Evolutionary conservation across 2,113 vertebrate species (phyloP).

Genomic region (Podarcis raffonei): DNA sequence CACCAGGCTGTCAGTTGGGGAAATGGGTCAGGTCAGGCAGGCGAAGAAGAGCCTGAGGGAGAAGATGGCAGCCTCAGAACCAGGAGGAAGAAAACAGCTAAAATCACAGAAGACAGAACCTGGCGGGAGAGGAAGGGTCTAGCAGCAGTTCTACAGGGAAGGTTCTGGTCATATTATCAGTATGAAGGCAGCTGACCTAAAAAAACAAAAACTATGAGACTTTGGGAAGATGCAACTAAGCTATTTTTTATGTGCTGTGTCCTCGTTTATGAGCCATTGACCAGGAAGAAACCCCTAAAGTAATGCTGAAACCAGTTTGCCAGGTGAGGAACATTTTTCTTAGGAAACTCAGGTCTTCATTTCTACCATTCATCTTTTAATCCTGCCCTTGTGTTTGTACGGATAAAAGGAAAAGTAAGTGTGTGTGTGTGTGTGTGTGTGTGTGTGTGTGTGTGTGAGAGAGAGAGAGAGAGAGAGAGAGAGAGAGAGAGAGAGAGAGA

Average conservation of each 20-base stretch:
- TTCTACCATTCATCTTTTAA: not conserved
- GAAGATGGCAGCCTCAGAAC: not conserved
- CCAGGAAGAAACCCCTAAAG: not conserved
- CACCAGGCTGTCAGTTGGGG: not conserved
- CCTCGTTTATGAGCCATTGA: not conserved
- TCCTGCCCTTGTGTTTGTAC: no score
- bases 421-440: no score
- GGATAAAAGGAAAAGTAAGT: no score
- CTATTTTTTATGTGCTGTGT: not conserved
- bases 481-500: no score
- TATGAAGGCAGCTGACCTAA: not conserved
- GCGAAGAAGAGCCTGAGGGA: not conserved
- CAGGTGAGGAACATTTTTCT: not conserved
- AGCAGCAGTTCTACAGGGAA: not conserved
- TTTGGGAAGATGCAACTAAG: not conserved
- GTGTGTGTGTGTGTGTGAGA: no score
- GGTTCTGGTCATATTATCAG: not conserved
- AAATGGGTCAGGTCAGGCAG: not conserved
- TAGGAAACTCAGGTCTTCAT: not conserved
- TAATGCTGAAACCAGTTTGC: not conserved
- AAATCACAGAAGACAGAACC: not conserved
- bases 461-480: no score
- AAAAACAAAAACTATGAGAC: not conserved
- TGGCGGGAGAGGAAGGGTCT: not conserved
- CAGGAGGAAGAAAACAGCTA: not conserved